A percentile compares a stretch with the other conserved stretches of the same genome.
Conservation (phyloP, 2,113 vertebrate species). For the Pangasianodon hypophthalmus region DNA sequence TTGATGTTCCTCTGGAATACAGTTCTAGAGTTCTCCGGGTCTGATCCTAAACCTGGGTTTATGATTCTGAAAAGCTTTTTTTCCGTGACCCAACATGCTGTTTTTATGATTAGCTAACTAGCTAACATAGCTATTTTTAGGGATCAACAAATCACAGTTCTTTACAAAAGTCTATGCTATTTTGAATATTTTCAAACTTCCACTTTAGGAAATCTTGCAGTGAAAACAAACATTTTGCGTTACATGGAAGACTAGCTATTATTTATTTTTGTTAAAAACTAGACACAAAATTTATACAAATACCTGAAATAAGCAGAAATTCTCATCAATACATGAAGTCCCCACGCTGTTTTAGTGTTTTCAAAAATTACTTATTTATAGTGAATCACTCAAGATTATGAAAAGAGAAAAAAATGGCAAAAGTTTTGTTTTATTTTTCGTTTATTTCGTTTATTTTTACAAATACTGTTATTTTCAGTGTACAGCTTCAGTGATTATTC, state of each 20-base stretch:
- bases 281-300: background rate
- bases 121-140: no score
- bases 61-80: no score
- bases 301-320: background rate
- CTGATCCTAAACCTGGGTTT: background rate
- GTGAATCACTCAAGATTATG: background rate
- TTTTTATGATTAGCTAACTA: no score
- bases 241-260: background rate
- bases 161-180: background rate
- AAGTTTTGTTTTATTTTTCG: background rate
- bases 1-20: background rate
- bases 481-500: background rate
- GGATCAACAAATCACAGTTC: background rate
- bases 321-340: background rate
- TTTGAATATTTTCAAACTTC: no score
- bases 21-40: no score
- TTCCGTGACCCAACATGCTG: no score
- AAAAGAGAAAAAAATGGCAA: background rate
- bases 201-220: no score
- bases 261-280: background rate
- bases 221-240: no score
- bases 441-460: background rate
- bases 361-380: background rate
- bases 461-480: background rate
- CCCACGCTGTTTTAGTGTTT: background rate